These are phyloP conservation scores for Syncerus caffer DNA, from an alignment of 2,797 vertebrate genomes.

Conservation along the genomic window DNA sequence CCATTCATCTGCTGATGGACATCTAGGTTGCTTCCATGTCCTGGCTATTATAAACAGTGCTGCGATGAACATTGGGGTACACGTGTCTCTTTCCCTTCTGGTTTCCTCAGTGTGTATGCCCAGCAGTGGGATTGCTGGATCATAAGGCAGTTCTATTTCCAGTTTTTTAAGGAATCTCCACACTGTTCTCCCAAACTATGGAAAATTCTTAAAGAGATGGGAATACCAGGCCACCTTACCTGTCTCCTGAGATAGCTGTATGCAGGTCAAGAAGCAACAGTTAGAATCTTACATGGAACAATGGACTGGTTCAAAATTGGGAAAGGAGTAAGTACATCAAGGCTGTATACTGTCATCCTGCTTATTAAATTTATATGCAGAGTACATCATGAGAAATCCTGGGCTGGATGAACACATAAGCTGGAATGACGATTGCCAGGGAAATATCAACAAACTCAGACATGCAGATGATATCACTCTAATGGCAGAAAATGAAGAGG, in stretches of 20 bases:
- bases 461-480: background rate
- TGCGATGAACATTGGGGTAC: too few species aligned
- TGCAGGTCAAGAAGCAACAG: background rate
- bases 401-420: background rate
- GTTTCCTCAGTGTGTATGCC: too few species aligned
- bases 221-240: background rate
- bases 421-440: background rate
- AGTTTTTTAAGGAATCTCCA: too few species aligned
- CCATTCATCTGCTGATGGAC: too few species aligned
- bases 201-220: background rate
- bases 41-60: too few species aligned
- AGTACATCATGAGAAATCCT: background rate
- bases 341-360: background rate
- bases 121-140: too few species aligned
- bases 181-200: background rate
- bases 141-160: too few species aligned
- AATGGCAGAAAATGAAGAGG: background rate
- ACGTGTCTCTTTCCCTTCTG: too few species aligned
- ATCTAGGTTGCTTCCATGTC: too few species aligned
- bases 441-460: background rate
- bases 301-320: background rate
- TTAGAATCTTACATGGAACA: background rate
- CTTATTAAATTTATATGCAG: background rate
- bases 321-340: background rate
- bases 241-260: background rate